Conservation (phyloP, 1,140 invertebrate genomes). For the Drosophila tristis region DNA sequence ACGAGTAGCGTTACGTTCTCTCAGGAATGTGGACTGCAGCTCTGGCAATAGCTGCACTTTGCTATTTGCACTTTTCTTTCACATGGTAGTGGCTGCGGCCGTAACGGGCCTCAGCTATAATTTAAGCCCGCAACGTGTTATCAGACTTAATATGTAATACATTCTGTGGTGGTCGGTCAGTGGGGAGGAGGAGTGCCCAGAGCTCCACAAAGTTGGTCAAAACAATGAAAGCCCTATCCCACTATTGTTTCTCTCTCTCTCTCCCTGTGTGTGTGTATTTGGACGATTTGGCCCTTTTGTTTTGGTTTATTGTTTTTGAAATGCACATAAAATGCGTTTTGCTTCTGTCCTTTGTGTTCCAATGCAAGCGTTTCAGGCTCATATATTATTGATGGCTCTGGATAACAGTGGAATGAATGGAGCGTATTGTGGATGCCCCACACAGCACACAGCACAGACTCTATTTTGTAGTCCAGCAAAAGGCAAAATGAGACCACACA, state of each 20-base stretch:
- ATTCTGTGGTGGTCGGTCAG: constrained; percentile 39
- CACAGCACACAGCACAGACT: background rate
- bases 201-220: constrained; percentile 39
- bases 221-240: constrained; percentile 43
- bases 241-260: constrained; percentile 37
- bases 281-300: constrained; percentile 60
- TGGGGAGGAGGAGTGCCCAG: background rate
- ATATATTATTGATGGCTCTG: constrained; percentile 59
- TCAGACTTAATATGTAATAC: constrained; percentile 66
- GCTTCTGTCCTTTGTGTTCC: constrained; percentile 28
- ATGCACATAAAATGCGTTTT: constrained; percentile 71
- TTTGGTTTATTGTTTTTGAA: constrained; percentile 73
- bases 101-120: constrained; percentile 48
- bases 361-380: constrained; percentile 51
- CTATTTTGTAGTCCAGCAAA: constrained; percentile 7
- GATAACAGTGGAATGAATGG: constrained; percentile 29
- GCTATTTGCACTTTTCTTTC: constrained; percentile 16
- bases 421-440: background rate
- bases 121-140: constrained; percentile 60
- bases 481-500: constrained; percentile 1
- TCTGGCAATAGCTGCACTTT: constrained; percentile 24
- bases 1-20: background rate
- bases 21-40: background rate
- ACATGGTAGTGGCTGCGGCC: constrained; percentile 33
- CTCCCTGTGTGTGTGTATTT: constrained; percentile 11